Evolutionary conservation across 2,113 vertebrate species (phyloP).

Genomic region (Petaurus breviceps): DNA sequence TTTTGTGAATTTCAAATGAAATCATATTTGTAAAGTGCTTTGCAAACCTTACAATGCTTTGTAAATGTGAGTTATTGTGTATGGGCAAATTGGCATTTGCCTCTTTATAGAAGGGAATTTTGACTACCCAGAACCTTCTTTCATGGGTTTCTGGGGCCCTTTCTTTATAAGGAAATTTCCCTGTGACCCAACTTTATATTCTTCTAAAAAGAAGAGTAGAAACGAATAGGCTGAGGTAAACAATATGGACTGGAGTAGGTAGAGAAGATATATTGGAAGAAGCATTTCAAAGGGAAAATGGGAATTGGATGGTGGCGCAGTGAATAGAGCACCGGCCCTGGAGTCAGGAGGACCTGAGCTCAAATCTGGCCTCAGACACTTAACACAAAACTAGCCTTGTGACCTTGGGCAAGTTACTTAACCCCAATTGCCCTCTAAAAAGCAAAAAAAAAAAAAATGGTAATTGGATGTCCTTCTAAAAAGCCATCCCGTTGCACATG

Average conservation of each 20-base stretch:
- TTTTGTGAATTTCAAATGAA: not conserved
- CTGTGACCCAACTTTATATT: not conserved
- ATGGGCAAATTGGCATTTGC: not conserved
- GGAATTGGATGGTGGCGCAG: too few relatives aligned
- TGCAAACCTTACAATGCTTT: not conserved
- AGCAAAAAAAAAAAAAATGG: too few relatives aligned
- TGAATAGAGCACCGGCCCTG: too few relatives aligned
- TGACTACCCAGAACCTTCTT: not conserved
- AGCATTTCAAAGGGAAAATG: too few relatives aligned
- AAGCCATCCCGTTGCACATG: too few relatives aligned
- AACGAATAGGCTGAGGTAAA: not conserved
- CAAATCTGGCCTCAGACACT: too few relatives aligned
- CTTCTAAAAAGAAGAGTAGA: not conserved
- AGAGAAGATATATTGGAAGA: not conserved
- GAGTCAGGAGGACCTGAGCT: too few relatives aligned
- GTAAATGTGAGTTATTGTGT: not conserved
- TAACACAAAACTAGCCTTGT: too few relatives aligned
- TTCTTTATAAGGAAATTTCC: not conserved
- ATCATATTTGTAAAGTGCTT: not conserved
- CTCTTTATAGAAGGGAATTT: not conserved
- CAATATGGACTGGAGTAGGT: not conserved
- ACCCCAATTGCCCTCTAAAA: too few relatives aligned
- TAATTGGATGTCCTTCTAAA: too few relatives aligned
- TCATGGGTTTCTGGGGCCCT: not conserved
- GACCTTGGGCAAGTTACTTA: too few relatives aligned